Base-by-base conservation (phyloP, 2,797 vertebrate species). In the Pseudochromis fuscus region DNA sequence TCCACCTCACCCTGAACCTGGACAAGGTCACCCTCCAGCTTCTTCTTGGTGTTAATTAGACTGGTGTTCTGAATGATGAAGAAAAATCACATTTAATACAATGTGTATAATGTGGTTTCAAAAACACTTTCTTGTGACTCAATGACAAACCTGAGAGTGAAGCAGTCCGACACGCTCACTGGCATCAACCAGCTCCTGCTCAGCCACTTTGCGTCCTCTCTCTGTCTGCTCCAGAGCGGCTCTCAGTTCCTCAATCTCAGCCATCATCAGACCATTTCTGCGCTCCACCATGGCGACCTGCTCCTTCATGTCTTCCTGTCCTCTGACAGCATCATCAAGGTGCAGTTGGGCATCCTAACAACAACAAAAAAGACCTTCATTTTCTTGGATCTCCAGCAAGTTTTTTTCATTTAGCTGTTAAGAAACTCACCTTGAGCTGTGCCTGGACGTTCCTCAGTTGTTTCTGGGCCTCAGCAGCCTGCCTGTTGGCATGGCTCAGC, bases 261-360 rank as follows among this genome's bases (percentile, higher is more conserved):
- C 94, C 84, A 95, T 37, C 93, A 96, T 90, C 80, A 97, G 91
- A 75, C 82, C 93, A 75, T 94, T 96, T 62, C 96, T 95, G 81
- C 93, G 94, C 75, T 96, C 96, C 75, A 95, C 88, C 1, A 96
- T 94, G 10, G 94, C 93, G 81, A 94, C 90, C 84, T 96, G 96
- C 74, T 97, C 96, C 85, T 93, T 97, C 86, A 97, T 93, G 79
- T 96, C 96, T 0, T 96, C 95, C 61, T 95, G 94, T 52, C 90
- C 65, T 12, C 95, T 91, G 0, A 96, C 0, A 23, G 95, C 94
- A 0, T 96, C 94, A 0, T 96, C 96, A 77, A 97, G 92, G 62
- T 96, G 96, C 59, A 97, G 78, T 42, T 42, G 95, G 45, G 94
- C 92, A 79, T 96, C 96, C 96, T 96, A 1, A 1, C 4, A 57